A percentile compares a stretch with the other conserved stretches of the same genome.
Conservation (phyloP, 2,888 invertebrate species). For the Peribatodes rhomboidaria region DNA sequence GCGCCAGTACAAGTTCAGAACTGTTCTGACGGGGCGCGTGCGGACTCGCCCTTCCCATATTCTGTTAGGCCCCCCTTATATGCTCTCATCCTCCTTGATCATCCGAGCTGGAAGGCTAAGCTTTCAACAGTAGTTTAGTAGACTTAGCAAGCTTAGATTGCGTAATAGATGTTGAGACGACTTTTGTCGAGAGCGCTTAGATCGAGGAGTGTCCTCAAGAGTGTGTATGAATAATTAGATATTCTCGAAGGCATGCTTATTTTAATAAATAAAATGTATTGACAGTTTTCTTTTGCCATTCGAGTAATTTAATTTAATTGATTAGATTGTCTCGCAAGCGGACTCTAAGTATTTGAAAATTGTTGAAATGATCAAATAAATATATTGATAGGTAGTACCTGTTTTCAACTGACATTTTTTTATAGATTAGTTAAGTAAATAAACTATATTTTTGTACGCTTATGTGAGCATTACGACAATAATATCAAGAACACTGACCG, state of each 20-base stretch:
- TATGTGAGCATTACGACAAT: neutral
- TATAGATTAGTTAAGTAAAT: neutral
- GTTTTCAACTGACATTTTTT: neutral
- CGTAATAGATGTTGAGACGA: conserved; percentile 15
- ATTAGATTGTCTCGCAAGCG: neutral
- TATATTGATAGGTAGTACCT: neutral
- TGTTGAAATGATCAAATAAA: neutral
- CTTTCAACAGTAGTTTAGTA: conserved; percentile 35
- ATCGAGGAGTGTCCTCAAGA: neutral
- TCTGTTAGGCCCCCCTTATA: conserved; percentile 57
- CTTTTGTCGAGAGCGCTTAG: conserved; percentile 1
- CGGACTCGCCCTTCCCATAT: conserved; percentile 58
- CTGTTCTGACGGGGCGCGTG: conserved; percentile 61
- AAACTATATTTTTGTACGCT: too few relatives aligned
- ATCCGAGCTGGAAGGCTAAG: conserved; percentile 34
- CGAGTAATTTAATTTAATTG: conserved; percentile 3
- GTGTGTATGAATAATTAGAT: neutral
- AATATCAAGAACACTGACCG: neutral
- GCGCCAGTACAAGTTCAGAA: conserved; percentile 58
- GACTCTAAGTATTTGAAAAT: neutral
- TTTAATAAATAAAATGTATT: neutral
- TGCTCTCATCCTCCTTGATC: conserved; percentile 42
- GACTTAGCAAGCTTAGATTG: conserved; percentile 19
- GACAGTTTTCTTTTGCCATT: conserved; percentile 2
- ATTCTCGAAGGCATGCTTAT: neutral